Percentiles rank a stretch among this genome's conserved stretches.
phyloP scores from a whole-genome alignment of 2,113 vertebrate genomes.

The Perca schrenkii region DNA sequence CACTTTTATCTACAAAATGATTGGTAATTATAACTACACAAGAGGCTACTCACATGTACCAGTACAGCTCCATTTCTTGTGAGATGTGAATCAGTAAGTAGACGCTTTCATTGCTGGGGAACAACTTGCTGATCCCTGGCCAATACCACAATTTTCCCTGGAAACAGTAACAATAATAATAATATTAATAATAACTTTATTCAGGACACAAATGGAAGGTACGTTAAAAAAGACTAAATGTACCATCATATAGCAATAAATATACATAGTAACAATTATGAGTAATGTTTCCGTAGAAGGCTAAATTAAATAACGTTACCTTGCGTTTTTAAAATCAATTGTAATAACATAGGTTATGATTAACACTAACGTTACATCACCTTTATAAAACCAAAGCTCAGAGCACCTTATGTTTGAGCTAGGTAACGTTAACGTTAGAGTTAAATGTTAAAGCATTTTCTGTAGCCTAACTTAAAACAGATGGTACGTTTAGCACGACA shows the following conservation, averaged over 20 bases:
- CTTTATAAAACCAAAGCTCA: background rate
- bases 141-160: constrained; percentile 12
- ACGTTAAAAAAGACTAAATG: too few relatives aligned
- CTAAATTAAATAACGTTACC: too few relatives aligned
- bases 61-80: constrained; percentile 86
- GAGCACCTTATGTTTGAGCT: background rate
- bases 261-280: too few relatives aligned
- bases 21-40: background rate
- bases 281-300: too few relatives aligned
- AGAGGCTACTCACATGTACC: constrained; percentile 85
- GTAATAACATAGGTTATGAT: background rate
- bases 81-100: constrained; percentile 55
- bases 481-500: constrained; percentile 25
- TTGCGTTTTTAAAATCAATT: too few relatives aligned
- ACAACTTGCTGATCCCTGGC: constrained; percentile 29
- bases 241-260: too few relatives aligned
- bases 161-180: background rate
- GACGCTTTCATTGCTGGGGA: constrained; percentile 62
- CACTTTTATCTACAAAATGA: background rate
- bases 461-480: constrained; percentile 33
- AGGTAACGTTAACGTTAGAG: too few relatives aligned
- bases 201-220: too few relatives aligned
- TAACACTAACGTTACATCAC: too few relatives aligned
- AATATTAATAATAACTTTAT: too few relatives aligned
- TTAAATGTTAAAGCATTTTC: background rate